Conservation (phyloP, 2,888 invertebrate species). For the Tipula confusa region DNA sequence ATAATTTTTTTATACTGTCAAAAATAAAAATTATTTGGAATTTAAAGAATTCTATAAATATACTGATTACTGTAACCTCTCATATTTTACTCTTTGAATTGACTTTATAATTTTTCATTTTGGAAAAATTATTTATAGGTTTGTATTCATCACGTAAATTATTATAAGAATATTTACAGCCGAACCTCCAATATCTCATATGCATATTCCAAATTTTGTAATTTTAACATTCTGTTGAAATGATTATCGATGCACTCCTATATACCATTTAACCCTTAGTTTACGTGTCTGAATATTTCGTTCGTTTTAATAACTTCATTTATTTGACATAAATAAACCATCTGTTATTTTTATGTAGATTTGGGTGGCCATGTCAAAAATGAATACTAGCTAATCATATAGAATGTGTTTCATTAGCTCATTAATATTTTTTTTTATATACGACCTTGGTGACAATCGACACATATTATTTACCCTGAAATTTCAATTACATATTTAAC, state of each 20-base stretch:
- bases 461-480: background rate
- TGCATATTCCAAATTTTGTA: no score
- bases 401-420: background rate
- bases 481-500: background rate
- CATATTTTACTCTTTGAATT: background rate
- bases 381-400: background rate
- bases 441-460: background rate
- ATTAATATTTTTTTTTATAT: background rate
- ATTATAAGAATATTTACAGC: background rate
- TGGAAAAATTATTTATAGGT: constrained; percentile 5
- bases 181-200: no score
- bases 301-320: background rate
- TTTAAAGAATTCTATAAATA: background rate
- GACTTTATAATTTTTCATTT: background rate
- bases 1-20: background rate
- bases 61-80: constrained; percentile 3
- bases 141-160: background rate
- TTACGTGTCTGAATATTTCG: background rate
- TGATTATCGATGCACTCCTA: background rate
- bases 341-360: background rate
- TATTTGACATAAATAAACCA: background rate
- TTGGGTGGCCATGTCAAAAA: background rate
- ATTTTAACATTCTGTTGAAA: no score
- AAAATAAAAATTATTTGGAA: background rate
- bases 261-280: background rate